These are phyloP conservation scores for Hydrozoanthus tunicans DNA, from an alignment of 64 coral and sea anemone genomes.

Conservation along the genomic window DNA sequence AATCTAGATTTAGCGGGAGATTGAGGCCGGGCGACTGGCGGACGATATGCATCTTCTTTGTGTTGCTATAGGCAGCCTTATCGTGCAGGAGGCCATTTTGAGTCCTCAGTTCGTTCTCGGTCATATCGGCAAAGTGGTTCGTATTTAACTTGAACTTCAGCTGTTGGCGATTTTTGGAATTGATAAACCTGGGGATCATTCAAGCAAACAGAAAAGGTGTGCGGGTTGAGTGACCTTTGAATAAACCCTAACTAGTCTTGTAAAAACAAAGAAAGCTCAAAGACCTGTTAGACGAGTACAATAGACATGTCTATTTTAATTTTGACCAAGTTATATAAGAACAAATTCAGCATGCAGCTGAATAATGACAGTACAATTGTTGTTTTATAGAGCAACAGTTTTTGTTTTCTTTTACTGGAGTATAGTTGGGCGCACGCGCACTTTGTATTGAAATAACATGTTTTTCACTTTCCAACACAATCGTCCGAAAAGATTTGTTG, in stretches of 20 bases:
- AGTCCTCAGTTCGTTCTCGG: conserved; percentile 53
- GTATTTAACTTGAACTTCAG: conserved; percentile 76
- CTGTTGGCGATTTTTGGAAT: conserved; percentile 87
- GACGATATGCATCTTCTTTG: conserved; percentile 47
- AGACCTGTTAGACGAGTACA: too few relatives aligned
- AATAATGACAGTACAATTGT: too few relatives aligned
- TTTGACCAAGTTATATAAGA: too few relatives aligned
- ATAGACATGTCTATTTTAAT: too few relatives aligned
- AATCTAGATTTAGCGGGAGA: conserved; percentile 69
- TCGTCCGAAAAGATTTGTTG: too few relatives aligned
- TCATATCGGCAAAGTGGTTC: conserved; percentile 84
- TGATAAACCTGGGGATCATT: conserved; percentile 60
- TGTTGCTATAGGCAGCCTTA: neutral
- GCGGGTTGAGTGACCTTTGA: neutral
- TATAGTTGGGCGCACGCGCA: too few relatives aligned
- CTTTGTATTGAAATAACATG: too few relatives aligned
- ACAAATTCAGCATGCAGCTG: too few relatives aligned
- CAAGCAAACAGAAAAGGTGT: neutral
- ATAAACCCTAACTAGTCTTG: neutral
- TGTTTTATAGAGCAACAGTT: too few relatives aligned
- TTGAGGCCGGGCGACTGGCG: neutral
- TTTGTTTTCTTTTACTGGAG: too few relatives aligned
- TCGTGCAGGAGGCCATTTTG: conserved; percentile 77
- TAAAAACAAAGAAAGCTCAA: too few relatives aligned
- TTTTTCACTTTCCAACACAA: too few relatives aligned